Percentiles rank a stretch among this genome's conserved stretches.
Evolutionary conservation across 1,140 invertebrate species (phyloP).

Genomic region (Brachionus rubens): DNA sequence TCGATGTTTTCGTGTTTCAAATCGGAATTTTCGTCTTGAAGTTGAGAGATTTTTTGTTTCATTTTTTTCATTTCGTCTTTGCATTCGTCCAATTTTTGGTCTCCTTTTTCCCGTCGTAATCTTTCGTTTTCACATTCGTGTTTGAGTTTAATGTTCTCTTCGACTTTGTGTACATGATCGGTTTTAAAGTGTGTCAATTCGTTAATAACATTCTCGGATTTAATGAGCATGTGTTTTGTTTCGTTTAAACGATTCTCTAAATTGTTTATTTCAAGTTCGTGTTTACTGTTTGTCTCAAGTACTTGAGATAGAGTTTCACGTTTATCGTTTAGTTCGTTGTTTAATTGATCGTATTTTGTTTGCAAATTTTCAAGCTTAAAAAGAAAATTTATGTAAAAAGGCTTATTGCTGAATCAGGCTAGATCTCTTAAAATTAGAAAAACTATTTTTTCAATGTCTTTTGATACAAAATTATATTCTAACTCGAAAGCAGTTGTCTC

Average conservation of each 20-base stretch:
- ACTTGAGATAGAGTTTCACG: conserved; percentile 30
- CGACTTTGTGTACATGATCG: neutral
- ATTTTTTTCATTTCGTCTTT: conserved; percentile 23
- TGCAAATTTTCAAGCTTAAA: conserved; percentile 23
- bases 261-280: conserved; percentile 4
- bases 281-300: conserved; percentile 13
- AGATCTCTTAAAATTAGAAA: neutral
- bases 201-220: conserved; percentile 6
- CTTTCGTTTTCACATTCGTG: conserved; percentile 22
- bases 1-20: conserved; percentile 38
- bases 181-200: conserved; percentile 36
- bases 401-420: neutral
- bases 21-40: conserved; percentile 16
- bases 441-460: neutral
- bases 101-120: conserved; percentile 3
- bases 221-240: neutral
- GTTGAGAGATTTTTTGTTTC: neutral
- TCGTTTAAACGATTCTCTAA: conserved; percentile 2
- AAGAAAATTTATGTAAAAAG: no score
- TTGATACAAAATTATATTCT: no score
- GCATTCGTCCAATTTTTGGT: neutral
- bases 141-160: conserved; percentile 27
- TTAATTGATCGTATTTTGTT: conserved; percentile 12
- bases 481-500: no score
- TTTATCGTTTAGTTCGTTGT: conserved; percentile 1